These are phyloP conservation scores for Cephus cinctus DNA, from an alignment of 1,140 invertebrate genomes.

Conservation along the genomic window DNA sequence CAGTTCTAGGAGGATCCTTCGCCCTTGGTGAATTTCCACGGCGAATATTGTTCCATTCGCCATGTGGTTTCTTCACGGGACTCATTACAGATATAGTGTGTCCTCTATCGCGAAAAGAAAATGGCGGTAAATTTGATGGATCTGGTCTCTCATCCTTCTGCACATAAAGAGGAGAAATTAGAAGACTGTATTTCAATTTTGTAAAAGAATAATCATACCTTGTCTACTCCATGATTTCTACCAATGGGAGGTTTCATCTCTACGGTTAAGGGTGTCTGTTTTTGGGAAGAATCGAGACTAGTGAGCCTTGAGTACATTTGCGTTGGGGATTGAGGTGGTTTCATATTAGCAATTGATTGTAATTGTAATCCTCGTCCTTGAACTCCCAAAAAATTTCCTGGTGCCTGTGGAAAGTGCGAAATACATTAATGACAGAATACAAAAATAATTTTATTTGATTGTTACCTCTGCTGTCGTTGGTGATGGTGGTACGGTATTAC, in stretches of 20 bases:
- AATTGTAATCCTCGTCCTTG: slow-evolving; percentile 40
- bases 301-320: slow-evolving; percentile 51
- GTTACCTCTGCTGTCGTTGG: slow-evolving; percentile 42
- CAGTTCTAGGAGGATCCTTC: slow-evolving; percentile 61
- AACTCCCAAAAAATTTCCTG: slow-evolving; percentile 39
- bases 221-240: slow-evolving; percentile 44
- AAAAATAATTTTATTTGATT: neutral
- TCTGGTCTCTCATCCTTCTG: slow-evolving; percentile 49
- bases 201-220: slow-evolving; percentile 27
- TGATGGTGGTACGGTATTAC: slow-evolving; percentile 47
- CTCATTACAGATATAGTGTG: slow-evolving; percentile 87
- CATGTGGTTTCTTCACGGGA: slow-evolving; percentile 58
- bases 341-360: slow-evolving; percentile 34
- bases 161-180: slow-evolving; percentile 11
- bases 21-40: slow-evolving; percentile 49
- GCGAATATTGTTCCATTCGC: slow-evolving; percentile 46
- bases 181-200: neutral
- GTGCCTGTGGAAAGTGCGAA: slow-evolving; percentile 32
- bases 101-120: slow-evolving; percentile 69
- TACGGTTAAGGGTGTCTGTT: slow-evolving; percentile 31
- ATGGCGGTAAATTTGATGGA: slow-evolving; percentile 55
- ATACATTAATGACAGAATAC: neutral
- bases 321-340: slow-evolving; percentile 58
- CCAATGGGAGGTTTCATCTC: slow-evolving; percentile 51
- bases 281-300: slow-evolving; percentile 42